Conservation (phyloP, 2,113 vertebrate species). For the Pelecanus crispus region DNA sequence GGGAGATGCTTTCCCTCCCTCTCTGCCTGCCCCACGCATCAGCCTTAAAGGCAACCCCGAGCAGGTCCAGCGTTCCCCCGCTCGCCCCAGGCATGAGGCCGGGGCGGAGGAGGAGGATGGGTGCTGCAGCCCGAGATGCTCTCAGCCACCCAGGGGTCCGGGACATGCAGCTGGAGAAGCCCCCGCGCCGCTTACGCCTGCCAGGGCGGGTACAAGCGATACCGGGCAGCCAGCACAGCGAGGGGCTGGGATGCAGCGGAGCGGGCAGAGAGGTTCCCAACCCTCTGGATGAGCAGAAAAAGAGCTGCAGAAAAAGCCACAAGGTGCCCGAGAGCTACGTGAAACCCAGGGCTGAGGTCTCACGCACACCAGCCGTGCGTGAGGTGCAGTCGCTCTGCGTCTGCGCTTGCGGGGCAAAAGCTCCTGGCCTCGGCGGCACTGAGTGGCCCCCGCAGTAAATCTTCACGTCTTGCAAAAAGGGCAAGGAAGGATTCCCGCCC, state of each 20-base stretch:
- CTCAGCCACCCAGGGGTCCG: accelerated
- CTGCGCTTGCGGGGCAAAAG: accelerated
- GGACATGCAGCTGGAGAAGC: not conserved
- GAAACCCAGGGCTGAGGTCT: not conserved
- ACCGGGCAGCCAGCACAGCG: not conserved
- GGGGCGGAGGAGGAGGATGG: not conserved
- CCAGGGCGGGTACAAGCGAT: not conserved
- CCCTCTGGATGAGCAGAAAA: not conserved
- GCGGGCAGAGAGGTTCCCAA: not conserved
- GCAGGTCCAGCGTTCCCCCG: not conserved
- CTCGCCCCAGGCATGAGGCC: accelerated
- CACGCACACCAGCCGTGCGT: accelerated
- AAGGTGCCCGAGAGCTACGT: accelerated
- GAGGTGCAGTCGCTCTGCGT: accelerated
- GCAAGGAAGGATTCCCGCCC: not conserved
- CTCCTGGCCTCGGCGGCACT: not conserved
- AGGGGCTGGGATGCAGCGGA: not conserved
- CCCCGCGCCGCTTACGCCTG: accelerated
- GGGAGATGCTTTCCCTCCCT: not conserved
- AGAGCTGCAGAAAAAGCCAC: not conserved
- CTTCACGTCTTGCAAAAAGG: accelerated
- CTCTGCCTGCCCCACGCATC: not conserved
- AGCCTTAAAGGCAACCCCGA: not conserved
- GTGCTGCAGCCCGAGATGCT: not conserved
- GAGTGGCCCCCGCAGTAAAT: accelerated